Conservation (phyloP, 1,140 invertebrate genomes). For the Lamellibrachia luymesi region DNA sequence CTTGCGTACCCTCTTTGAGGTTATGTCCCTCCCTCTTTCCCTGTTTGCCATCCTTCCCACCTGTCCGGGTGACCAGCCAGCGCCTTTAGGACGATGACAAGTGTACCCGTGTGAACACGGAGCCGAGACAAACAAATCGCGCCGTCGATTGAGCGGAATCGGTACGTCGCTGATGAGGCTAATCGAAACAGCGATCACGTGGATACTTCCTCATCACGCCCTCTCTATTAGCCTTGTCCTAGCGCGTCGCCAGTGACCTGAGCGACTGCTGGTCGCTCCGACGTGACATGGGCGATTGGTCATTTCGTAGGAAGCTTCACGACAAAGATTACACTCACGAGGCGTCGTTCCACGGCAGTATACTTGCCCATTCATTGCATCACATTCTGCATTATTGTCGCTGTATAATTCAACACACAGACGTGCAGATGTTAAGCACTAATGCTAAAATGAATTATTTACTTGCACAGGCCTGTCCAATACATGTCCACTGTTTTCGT, state of each 20-base stretch:
- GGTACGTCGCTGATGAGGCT: neutral
- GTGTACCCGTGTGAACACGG: neutral
- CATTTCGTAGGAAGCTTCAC: neutral
- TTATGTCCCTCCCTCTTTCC: too few relatives aligned
- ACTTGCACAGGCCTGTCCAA: too few relatives aligned
- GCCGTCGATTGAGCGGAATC: neutral
- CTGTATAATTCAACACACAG: neutral
- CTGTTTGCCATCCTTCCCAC: too few relatives aligned
- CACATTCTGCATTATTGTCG: neutral
- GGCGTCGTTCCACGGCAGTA: neutral
- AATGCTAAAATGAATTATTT: neutral
- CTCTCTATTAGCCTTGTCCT: neutral
- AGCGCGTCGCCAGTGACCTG: neutral
- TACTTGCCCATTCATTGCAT: neutral
- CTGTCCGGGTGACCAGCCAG: neutral
- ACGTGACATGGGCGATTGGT: neutral
- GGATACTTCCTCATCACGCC: neutral
- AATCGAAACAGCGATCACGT: neutral
- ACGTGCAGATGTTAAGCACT: neutral
- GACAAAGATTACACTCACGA: neutral
- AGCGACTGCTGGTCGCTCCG: neutral
- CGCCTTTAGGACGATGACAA: neutral
- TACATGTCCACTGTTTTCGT: too few relatives aligned
- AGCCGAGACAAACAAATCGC: neutral
- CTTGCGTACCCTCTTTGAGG: too few relatives aligned